Percentiles rank a stretch among this genome's conserved stretches.
Evolutionary conservation across 2,113 vertebrate genomes (phyloP).

Genomic region (Vidua chalybeata): DNA sequence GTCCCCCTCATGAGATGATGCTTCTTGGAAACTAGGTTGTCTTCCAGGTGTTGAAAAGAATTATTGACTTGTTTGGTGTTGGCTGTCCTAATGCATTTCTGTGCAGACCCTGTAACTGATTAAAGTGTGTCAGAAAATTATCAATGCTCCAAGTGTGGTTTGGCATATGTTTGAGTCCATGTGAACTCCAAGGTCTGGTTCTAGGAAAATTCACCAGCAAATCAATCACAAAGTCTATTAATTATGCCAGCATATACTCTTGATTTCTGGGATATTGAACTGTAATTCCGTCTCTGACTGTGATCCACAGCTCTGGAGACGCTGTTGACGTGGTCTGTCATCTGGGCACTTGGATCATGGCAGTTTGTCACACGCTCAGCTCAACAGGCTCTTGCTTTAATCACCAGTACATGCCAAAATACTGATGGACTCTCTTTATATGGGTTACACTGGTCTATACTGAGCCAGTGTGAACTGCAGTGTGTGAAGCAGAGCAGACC

Average conservation of each 20-base stretch:
- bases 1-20: not conserved
- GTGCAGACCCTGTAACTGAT: not conserved
- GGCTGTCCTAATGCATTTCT: not conserved
- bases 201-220: not conserved
- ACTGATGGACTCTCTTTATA: not conserved
- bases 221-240: not conserved
- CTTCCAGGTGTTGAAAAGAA: constrained; percentile 1
- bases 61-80: not conserved
- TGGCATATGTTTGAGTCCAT: not conserved
- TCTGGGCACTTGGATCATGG: not conserved
- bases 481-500: not conserved
- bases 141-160: not conserved
- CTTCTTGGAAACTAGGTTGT: not conserved
- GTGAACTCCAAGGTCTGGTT: not conserved
- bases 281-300: not conserved
- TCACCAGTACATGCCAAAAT: not conserved
- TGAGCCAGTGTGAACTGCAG: not conserved
- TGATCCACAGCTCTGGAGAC: not conserved
- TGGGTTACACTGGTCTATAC: not conserved
- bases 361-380: not conserved
- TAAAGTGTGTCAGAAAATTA: not conserved
- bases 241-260: not conserved
- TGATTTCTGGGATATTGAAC: not conserved
- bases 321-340: not conserved
- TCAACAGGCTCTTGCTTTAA: not conserved